Evolutionary conservation across 2,113 vertebrate genomes (phyloP).

Genomic region (Suricata suricatta): DNA sequence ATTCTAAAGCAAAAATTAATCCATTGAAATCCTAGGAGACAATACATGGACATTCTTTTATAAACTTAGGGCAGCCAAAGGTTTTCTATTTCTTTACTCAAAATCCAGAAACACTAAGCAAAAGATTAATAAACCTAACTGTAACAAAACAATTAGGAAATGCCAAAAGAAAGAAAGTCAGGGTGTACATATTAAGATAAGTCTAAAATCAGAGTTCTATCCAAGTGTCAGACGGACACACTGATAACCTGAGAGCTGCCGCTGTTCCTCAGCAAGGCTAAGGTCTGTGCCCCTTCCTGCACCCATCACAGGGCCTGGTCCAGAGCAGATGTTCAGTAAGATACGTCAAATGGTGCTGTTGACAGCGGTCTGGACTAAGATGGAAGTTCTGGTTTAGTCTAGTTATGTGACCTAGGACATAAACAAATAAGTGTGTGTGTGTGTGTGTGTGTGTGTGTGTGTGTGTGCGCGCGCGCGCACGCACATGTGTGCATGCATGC

Average conservation of each 20-base stretch:
- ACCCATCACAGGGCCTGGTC: not conserved
- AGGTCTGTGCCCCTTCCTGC: not conserved
- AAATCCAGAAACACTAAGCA: slow-evolving; percentile 18
- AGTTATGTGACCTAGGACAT: not conserved
- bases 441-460: not conserved
- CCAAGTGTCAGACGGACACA: not conserved
- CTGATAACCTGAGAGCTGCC: not conserved
- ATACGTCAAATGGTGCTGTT: not conserved
- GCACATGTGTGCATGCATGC: too few species aligned
- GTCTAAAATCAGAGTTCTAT: not conserved
- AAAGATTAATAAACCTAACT: not conserved
- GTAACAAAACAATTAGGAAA: not conserved
- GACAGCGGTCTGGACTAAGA: not conserved
- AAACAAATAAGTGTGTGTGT: not conserved
- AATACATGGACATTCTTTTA: not conserved
- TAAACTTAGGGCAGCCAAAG: not conserved
- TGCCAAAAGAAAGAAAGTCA: not conserved
- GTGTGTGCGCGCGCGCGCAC: not conserved
- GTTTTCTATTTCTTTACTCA: not conserved
- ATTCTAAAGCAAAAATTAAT: not conserved
- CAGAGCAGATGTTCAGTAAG: not conserved
- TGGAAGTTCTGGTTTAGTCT: not conserved
- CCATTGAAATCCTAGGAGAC: not conserved
- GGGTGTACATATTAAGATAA: not conserved
- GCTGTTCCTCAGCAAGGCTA: not conserved